These are phyloP conservation scores for Diadegma fenestrale DNA, from an alignment of 2,888 invertebrate species.

Conservation along the genomic window DNA sequence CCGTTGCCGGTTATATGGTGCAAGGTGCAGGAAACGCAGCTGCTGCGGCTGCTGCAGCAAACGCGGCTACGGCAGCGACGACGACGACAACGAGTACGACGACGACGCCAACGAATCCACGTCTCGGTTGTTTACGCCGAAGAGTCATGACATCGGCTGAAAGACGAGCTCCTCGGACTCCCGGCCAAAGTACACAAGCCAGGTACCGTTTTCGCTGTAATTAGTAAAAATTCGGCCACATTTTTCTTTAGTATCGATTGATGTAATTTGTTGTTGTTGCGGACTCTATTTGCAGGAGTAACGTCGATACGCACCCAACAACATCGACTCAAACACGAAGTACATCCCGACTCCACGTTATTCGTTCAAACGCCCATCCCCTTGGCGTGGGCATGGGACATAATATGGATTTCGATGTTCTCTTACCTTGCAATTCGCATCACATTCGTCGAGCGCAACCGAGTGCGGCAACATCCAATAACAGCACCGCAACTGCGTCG, in stretches of 20 bases:
- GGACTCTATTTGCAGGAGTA: constrained; percentile 84
- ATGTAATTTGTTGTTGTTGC: neutral
- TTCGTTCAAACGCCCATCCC: constrained; percentile 87
- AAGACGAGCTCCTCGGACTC: constrained; percentile 76
- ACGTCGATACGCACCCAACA: constrained; percentile 89
- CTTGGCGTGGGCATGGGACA: constrained; percentile 84
- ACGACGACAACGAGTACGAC: constrained; percentile 70
- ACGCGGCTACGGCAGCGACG: neutral
- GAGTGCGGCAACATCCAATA: constrained; percentile 70
- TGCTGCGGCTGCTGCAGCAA: neutral
- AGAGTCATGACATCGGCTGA: constrained; percentile 73
- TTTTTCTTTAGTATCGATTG: neutral
- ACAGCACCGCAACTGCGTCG: constrained; percentile 72
- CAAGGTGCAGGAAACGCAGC: constrained; percentile 74
- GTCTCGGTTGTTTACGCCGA: constrained; percentile 53
- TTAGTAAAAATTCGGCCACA: no score
- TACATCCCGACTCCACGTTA: constrained; percentile 89
- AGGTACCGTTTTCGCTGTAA: constrained; percentile 77
- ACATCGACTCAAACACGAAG: constrained; percentile 90
- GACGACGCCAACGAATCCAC: constrained; percentile 66
- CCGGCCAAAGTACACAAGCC: constrained; percentile 83
- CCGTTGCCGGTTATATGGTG: constrained; percentile 85
- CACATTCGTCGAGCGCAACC: constrained; percentile 86
- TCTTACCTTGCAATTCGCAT: constrained; percentile 90
- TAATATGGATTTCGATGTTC: constrained; percentile 87